Conservation (phyloP, 2,888 invertebrate species). For the Sceliomorpha sp. region DNA sequence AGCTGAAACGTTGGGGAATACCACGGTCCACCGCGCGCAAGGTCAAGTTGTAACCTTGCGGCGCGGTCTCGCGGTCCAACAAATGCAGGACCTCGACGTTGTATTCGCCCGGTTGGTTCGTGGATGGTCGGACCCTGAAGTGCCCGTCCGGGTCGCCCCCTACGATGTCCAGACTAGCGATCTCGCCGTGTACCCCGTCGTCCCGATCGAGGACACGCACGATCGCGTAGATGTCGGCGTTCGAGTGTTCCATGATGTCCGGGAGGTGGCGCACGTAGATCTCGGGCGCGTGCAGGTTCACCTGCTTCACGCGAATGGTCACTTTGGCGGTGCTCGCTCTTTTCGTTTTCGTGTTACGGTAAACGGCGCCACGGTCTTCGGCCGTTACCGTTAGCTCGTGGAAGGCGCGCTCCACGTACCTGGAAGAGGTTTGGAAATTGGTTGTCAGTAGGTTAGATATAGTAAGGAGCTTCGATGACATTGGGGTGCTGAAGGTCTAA, state of each 20-base stretch:
- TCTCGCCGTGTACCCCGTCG: slow-evolving; percentile 90
- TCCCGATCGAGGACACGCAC: slow-evolving; percentile 92
- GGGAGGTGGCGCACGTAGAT: slow-evolving; percentile 90
- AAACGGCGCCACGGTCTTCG: slow-evolving; percentile 89
- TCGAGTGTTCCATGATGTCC: slow-evolving; percentile 89
- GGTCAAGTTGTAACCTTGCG: slow-evolving; percentile 92
- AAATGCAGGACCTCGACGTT: slow-evolving; percentile 90
- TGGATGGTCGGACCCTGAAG: slow-evolving; percentile 87
- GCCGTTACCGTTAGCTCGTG: slow-evolving; percentile 91
- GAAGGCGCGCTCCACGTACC: slow-evolving; percentile 85
- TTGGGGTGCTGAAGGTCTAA: too few relatives aligned
- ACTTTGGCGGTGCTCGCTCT: slow-evolving; percentile 88
- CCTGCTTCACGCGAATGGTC: slow-evolving; percentile 87
- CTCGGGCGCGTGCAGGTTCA: slow-evolving; percentile 93
- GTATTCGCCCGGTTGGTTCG: slow-evolving; percentile 84
- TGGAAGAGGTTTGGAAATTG: too few relatives aligned
- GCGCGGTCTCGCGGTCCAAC: slow-evolving; percentile 88
- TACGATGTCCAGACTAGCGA: slow-evolving; percentile 90
- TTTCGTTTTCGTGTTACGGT: slow-evolving; percentile 82
- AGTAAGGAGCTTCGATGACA: too few relatives aligned
- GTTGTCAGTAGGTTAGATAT: too few relatives aligned
- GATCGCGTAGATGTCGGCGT: slow-evolving; percentile 93
- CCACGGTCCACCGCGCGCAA: slow-evolving; percentile 92
- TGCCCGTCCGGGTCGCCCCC: slow-evolving; percentile 95
- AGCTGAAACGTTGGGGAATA: slow-evolving; percentile 87